phyloP scores from a whole-genome alignment of 2,888 invertebrate genomes.

The Orthosia cruda region DNA sequence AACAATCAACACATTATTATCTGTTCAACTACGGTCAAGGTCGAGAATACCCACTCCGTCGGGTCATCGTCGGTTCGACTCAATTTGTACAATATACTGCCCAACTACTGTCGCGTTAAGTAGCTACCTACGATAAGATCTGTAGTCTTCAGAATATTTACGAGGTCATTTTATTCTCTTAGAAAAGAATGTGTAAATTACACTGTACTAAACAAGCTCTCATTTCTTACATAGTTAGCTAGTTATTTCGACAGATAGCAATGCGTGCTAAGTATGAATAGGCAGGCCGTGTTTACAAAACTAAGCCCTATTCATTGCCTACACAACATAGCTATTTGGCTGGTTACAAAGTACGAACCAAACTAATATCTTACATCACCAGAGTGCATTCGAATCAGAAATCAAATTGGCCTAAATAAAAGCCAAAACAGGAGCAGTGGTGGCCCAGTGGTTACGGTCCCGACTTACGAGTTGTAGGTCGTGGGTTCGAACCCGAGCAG shows the following conservation, averaged over 20 bases:
- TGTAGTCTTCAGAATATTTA: slow-evolving; percentile 14
- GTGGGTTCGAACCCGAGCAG: too few relatives aligned
- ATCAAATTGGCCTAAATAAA: slow-evolving; percentile 72
- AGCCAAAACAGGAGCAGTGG: too few relatives aligned
- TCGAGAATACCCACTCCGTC: slow-evolving; percentile 59
- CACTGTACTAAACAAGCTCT: slow-evolving; percentile 24
- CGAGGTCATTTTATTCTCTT: slow-evolving; percentile 19
- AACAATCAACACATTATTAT: slow-evolving; percentile 59
- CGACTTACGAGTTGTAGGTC: too few relatives aligned
- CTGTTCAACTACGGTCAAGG: slow-evolving; percentile 68
- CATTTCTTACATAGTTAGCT: slow-evolving; percentile 7
- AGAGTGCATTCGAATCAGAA: slow-evolving; percentile 63
- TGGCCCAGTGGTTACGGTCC: too few relatives aligned
- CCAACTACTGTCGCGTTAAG: slow-evolving; percentile 70
- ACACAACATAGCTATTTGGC: slow-evolving; percentile 34
- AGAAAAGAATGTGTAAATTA: slow-evolving; percentile 26
- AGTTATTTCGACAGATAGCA: slow-evolving; percentile 44
- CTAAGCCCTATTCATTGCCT: slow-evolving; percentile 48
- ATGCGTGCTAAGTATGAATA: slow-evolving; percentile 34
- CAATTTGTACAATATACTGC: slow-evolving; percentile 76
- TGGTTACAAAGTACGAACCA: slow-evolving; percentile 40
- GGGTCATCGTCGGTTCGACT: slow-evolving; percentile 62
- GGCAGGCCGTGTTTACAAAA: slow-evolving; percentile 43
- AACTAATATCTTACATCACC: slow-evolving; percentile 60
- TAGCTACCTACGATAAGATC: slow-evolving; percentile 57